A percentile compares a stretch with the other conserved stretches of the same genome.
Evolutionary conservation across 1,140 invertebrate species (phyloP).

Genomic region (Polypedilum vanderplanki): DNA sequence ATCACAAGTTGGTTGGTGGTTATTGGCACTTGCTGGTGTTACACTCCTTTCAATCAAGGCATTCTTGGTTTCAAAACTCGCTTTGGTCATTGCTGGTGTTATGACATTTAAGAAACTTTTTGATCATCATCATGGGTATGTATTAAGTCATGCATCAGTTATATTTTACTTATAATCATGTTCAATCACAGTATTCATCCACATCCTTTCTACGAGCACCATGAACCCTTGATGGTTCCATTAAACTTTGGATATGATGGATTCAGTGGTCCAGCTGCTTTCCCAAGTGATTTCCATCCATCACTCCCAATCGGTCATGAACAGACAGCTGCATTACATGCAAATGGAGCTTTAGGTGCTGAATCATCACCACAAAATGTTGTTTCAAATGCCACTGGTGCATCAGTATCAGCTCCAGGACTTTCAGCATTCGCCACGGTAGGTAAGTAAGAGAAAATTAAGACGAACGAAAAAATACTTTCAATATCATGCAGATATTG

Average conservation of each 20-base stretch:
- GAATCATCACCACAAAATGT: background rate
- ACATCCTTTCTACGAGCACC: background rate
- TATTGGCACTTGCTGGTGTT: constrained; percentile 51
- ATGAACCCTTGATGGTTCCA: constrained; percentile 25
- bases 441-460: constrained; percentile 13
- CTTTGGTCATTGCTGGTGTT: constrained; percentile 50
- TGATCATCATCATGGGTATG: constrained; percentile 36
- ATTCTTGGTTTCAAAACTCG: constrained; percentile 54
- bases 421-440: background rate
- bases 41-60: constrained; percentile 54
- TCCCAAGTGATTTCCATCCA: constrained; percentile 9
- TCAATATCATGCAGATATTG: no score
- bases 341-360: background rate
- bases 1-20: constrained; percentile 51
- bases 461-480: background rate
- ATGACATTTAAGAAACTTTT: constrained; percentile 53
- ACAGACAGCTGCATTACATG: constrained; percentile 5
- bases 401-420: background rate
- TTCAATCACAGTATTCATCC: background rate
- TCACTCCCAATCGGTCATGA: background rate
- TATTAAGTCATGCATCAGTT: background rate
- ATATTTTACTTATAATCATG: background rate
- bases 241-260: background rate
- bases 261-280: background rate
- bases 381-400: background rate